These are phyloP conservation scores for Drosophila pachea DNA, from an alignment of 1,140 invertebrate genomes.

Conservation along the genomic window DNA sequence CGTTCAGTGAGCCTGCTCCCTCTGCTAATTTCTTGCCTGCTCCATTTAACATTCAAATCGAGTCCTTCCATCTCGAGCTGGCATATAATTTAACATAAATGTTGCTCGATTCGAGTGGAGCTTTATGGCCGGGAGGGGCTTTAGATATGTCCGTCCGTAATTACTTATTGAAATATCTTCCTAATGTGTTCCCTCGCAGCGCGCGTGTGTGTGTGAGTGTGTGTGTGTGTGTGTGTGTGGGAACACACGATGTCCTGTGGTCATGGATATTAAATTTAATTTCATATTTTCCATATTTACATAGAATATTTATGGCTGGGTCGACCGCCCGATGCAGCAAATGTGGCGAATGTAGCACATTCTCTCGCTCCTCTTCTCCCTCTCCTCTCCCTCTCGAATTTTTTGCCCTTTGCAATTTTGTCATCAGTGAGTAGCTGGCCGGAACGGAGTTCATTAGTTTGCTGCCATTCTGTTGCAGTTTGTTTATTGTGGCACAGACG, in stretches of 20 bases:
- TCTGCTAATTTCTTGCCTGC: no score
- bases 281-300: conserved; percentile 56
- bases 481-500: conserved; percentile 24
- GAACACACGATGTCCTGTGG: conserved; percentile 24
- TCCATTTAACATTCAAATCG: no score
- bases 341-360: conserved; percentile 21
- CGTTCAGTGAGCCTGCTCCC: no score
- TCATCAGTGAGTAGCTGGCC: conserved; percentile 37
- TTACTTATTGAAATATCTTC: conserved; percentile 23
- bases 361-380: conserved; percentile 16
- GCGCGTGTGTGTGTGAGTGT: neutral
- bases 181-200: conserved; percentile 3
- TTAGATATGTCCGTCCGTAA: neutral
- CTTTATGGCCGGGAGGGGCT: neutral
- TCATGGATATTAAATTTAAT: conserved; percentile 55
- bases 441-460: conserved; percentile 66
- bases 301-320: conserved; percentile 51
- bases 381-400: neutral
- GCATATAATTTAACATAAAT: neutral
- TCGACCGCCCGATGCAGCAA: neutral
- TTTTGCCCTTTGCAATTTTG: conserved; percentile 37
- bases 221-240: neutral
- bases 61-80: no score
- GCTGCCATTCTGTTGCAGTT: conserved; percentile 27
- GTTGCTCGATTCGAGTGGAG: neutral